phyloP scores from a whole-genome alignment of 2,888 invertebrate species.

The Crioceris asparagi region DNA sequence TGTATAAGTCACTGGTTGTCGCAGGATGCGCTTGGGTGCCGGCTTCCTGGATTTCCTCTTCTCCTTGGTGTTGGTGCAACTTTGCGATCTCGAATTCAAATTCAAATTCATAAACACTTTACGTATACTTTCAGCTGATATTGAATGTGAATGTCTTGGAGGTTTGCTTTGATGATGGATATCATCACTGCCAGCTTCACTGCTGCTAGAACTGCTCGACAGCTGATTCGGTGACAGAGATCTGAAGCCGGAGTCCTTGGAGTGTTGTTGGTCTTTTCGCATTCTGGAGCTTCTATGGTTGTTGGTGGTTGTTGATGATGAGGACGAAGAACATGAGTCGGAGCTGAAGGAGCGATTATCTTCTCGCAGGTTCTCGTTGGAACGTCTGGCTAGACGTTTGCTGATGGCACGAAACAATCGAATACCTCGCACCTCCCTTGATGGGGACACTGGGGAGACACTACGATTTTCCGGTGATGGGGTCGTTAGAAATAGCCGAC shows the following conservation, averaged over 20 bases:
- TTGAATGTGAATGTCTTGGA: slow-evolving; percentile 37
- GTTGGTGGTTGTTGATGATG: slow-evolving; percentile 33
- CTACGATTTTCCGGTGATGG: slow-evolving; percentile 34
- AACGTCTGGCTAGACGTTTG: slow-evolving; percentile 48
- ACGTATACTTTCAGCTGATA: slow-evolving; percentile 53
- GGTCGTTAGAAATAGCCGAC: slow-evolving; percentile 24
- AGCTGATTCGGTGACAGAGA: slow-evolving; percentile 38
- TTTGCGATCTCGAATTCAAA: slow-evolving; percentile 51
- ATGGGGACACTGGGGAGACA: slow-evolving; percentile 43
- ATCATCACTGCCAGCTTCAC: slow-evolving; percentile 52
- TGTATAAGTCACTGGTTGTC: slow-evolving; percentile 68
- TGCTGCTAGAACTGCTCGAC: slow-evolving; percentile 49
- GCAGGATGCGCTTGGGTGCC: slow-evolving; percentile 63
- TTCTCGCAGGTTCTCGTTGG: slow-evolving; percentile 39
- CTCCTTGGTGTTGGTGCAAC: slow-evolving; percentile 43
- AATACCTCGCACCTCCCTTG: slow-evolving; percentile 47
- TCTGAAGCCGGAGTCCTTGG: slow-evolving; percentile 30
- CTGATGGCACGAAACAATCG: slow-evolving; percentile 56
- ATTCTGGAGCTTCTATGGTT: slow-evolving; percentile 18
- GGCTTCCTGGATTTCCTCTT: slow-evolving; percentile 45
- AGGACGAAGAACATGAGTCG: slow-evolving; percentile 39
- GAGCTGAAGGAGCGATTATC: slow-evolving; percentile 39
- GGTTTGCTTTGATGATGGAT: slow-evolving; percentile 26
- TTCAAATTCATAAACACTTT: slow-evolving; percentile 61
- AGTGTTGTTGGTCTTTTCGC: slow-evolving; percentile 23